phyloP scores from a whole-genome alignment of 1,140 invertebrate species.

The Aphaenogaster floridana region DNA sequence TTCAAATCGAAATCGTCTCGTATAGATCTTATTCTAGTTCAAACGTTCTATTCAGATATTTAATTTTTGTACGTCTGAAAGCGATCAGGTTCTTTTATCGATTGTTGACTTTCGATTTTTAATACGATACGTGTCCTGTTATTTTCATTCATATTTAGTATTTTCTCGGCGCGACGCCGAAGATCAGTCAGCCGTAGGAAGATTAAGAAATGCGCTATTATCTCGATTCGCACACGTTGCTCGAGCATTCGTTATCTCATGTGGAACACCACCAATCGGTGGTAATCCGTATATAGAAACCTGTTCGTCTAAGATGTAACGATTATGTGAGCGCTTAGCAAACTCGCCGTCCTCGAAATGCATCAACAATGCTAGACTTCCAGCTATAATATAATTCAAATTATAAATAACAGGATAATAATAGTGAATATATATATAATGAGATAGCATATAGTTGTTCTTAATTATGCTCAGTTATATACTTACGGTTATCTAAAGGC shows the following conservation, averaged over 20 bases:
- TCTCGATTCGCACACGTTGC: constrained; percentile 61
- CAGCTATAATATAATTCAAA: constrained; percentile 75
- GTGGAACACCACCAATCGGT: constrained; percentile 68
- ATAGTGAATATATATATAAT: constrained; percentile 2
- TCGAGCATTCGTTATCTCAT: constrained; percentile 70
- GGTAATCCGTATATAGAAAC: constrained; percentile 77
- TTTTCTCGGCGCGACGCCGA: neutral
- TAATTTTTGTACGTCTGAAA: constrained; percentile 17
- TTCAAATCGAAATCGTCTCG: neutral
- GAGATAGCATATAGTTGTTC: neutral
- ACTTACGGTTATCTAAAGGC: constrained; percentile 82
- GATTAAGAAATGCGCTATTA: constrained; percentile 32
- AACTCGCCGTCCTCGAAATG: constrained; percentile 73
- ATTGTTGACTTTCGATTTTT: neutral
- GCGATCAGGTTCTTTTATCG: neutral
- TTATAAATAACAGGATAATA: constrained; percentile 13
- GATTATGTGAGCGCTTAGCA: constrained; percentile 54
- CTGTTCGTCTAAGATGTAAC: constrained; percentile 71
- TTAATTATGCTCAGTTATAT: constrained; percentile 1
- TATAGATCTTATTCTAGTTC: constrained; percentile 26
- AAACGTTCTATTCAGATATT: neutral
- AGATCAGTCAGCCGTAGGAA: constrained; percentile 42
- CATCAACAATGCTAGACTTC: constrained; percentile 80
- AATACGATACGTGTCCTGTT: neutral
- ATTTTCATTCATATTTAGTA: constrained; percentile 17